phyloP scores from a whole-genome alignment of 1,140 invertebrate genomes.

The Epicauta chinensis region DNA sequence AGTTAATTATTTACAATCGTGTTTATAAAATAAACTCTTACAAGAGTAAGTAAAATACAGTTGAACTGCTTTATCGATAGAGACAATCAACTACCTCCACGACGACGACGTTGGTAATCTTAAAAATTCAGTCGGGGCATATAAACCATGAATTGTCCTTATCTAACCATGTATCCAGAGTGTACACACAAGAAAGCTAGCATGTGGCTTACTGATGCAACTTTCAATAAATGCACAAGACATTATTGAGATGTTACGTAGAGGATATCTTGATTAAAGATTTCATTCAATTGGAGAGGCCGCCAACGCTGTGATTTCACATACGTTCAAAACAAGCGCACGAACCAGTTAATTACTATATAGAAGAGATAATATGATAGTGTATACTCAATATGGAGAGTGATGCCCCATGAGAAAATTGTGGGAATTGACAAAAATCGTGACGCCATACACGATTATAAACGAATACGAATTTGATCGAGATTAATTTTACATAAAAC shows the following conservation, averaged over 20 bases:
- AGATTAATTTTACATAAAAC: no score
- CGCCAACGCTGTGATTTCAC: constrained; percentile 16
- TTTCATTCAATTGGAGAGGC: constrained; percentile 15
- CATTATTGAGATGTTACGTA: constrained; percentile 15
- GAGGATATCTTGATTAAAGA: constrained; percentile 12
- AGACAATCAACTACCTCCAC: constrained; percentile 3
- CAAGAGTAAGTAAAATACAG: not conserved
- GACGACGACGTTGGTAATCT: constrained; percentile 1
- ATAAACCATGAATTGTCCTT: constrained; percentile 6
- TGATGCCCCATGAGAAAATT: constrained; percentile 1
- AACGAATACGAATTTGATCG: no score
- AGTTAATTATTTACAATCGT: constrained; percentile 3
- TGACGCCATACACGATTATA: not conserved
- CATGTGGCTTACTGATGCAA: constrained; percentile 9
- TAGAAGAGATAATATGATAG: not conserved
- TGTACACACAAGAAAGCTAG: constrained; percentile 6
- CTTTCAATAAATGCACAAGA: constrained; percentile 4
- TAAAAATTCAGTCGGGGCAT: constrained; percentile 2
- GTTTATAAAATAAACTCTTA: no score
- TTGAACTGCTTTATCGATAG: constrained; percentile 7
- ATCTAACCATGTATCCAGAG: constrained; percentile 1
- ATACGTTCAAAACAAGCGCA: constrained; percentile 6
- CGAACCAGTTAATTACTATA: constrained; percentile 12
- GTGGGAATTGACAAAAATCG: constrained; percentile 12
- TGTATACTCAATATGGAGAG: not conserved